Evolutionary conservation across 2,888 invertebrate species (phyloP).

Genomic region (Plagiodera versicolora): DNA sequence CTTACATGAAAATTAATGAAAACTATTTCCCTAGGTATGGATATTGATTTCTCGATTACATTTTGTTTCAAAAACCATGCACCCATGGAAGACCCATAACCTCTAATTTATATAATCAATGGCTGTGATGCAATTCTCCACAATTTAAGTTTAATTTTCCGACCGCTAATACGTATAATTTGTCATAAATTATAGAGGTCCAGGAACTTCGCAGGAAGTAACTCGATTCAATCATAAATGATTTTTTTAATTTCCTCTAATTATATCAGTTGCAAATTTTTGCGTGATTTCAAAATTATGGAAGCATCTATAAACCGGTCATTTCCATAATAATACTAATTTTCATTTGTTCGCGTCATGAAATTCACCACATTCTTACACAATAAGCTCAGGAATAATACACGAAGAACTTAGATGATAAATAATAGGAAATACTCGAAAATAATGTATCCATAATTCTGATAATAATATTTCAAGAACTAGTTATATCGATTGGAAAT

Average conservation of each 20-base stretch:
- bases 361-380: no score
- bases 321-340: background rate
- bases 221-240: background rate
- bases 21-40: background rate
- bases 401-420: no score
- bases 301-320: background rate
- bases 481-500: no score
- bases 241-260: background rate
- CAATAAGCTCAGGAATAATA: no score
- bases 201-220: background rate
- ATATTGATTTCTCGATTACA: background rate
- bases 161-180: slow-evolving; percentile 20
- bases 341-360: background rate
- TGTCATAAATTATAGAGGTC: slow-evolving; percentile 14
- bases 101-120: slow-evolving; percentile 11
- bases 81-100: background rate
- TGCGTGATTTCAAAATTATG: background rate
- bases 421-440: no score
- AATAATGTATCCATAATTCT: no score
- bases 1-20: no score
- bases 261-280: background rate
- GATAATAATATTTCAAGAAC: no score
- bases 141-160: slow-evolving; percentile 27
- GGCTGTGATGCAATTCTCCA: slow-evolving; percentile 7
- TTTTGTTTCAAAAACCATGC: background rate